Evolutionary conservation across 2,113 vertebrate species (phyloP).

Genomic region (Heloderma charlesbogerti): DNA sequence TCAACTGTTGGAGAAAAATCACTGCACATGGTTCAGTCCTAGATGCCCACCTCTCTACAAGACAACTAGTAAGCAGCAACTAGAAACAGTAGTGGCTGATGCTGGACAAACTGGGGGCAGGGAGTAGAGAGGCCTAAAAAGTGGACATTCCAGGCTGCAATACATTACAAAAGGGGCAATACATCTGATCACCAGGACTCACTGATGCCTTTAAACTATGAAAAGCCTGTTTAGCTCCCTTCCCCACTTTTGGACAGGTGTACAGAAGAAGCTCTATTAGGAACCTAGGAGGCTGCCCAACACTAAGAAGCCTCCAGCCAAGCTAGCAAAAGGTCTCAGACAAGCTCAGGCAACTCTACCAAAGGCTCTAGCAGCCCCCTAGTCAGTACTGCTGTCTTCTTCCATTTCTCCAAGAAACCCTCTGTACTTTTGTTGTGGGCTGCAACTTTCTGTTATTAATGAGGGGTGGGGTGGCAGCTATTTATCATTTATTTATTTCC

Average conservation of each 20-base stretch:
- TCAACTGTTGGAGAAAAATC: not conserved
- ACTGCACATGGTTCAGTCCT: not conserved
- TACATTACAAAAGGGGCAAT: not conserved
- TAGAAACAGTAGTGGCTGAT: not conserved
- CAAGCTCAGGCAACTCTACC: not conserved
- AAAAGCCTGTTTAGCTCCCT: not conserved
- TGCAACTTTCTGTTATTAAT: conserved; percentile 14
- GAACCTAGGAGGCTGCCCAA: not conserved
- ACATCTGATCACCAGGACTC: not conserved
- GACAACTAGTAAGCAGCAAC: not conserved
- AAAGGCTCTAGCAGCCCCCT: not conserved
- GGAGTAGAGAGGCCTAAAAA: not conserved
- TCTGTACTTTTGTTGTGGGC: not conserved
- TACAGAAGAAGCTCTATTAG: not conserved
- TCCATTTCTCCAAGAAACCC: not conserved
- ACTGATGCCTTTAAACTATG: not conserved
- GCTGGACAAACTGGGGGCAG: not conserved
- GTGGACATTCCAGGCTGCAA: not conserved
- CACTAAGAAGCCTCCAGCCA: not conserved
- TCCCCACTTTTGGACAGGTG: not conserved
- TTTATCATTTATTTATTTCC: not conserved
- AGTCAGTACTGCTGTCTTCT: not conserved
- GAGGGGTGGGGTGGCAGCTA: not conserved
- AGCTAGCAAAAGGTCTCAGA: not conserved
- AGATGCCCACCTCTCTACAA: not conserved